Evolutionary conservation across 2,797 vertebrate species (phyloP).

Genomic region (Macroramphosus scolopax): DNA sequence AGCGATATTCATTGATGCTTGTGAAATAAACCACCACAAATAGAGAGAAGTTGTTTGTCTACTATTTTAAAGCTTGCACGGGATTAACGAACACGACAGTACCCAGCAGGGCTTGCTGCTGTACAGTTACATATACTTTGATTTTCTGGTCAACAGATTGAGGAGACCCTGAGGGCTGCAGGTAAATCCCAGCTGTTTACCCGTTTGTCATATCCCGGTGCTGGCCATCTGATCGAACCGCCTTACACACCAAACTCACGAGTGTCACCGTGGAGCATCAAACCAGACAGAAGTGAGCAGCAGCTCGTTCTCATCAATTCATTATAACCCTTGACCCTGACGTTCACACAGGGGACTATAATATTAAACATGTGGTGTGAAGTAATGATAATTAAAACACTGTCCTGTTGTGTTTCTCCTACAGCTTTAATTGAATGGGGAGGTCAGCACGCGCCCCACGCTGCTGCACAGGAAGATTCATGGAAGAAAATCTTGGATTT

Average conservation of each 20-base stretch:
- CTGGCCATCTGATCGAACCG: conserved; percentile 84
- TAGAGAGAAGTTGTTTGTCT: too few species aligned
- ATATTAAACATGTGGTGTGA: too few species aligned
- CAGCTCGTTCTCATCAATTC: not conserved
- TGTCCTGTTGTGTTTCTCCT: not conserved
- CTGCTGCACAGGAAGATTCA: conserved; percentile 81
- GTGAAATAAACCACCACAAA: too few species aligned
- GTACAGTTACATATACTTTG: too few species aligned
- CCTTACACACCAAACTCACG: conserved; percentile 71
- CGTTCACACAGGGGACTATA: too few species aligned
- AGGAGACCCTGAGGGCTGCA: conserved; percentile 45
- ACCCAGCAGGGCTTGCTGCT: too few species aligned
- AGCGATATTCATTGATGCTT: too few species aligned
- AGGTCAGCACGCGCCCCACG: conserved; percentile 77
- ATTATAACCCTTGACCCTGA: too few species aligned
- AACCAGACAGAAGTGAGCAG: conserved; percentile 62
- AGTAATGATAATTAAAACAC: too few species aligned
- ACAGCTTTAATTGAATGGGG: conserved; percentile 74
- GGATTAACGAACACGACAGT: too few species aligned
- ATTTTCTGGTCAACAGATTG: conserved; percentile 50
- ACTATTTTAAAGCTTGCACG: too few species aligned
- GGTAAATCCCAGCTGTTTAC: conserved; percentile 70
- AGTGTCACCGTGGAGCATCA: conserved; percentile 47
- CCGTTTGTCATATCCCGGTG: conserved; percentile 74
- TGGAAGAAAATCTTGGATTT: conserved; percentile 79